Conservation (phyloP, 1,140 invertebrate genomes). For the Drosophila guanche region DNA sequence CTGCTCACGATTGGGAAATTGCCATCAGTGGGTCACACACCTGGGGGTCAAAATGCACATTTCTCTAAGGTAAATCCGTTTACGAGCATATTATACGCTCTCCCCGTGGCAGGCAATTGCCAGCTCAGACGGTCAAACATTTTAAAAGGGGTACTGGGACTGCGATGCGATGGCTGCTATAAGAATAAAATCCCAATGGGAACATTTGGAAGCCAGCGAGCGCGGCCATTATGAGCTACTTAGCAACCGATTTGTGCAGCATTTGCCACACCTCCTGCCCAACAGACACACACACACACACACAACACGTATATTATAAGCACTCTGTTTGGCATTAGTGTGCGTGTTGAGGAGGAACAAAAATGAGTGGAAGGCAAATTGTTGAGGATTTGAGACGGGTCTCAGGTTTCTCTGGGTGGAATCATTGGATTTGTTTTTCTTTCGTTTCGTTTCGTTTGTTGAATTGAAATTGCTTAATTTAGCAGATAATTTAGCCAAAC, state of each 20-base stretch:
- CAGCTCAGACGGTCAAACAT: conserved; percentile 12
- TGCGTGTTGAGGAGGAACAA: not conserved
- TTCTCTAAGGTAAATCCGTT: no score
- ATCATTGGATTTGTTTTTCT: conserved; percentile 23
- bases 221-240: conserved; percentile 56
- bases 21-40: no score
- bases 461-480: conserved; percentile 66
- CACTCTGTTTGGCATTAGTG: conserved; percentile 22
- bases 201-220: conserved; percentile 34
- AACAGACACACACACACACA: not conserved
- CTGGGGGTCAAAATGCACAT: no score
- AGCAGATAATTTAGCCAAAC: conserved; percentile 58
- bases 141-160: conserved; percentile 8
- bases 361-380: conserved; percentile 25
- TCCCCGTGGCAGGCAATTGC: conserved; percentile 4
- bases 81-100: not conserved
- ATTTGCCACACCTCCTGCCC: conserved; percentile 37
- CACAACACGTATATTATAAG: not conserved
- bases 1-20: no score
- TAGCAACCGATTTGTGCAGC: conserved; percentile 57
- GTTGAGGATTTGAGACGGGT: conserved; percentile 39
- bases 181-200: conserved; percentile 30
- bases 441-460: conserved; percentile 32
- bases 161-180: not conserved
- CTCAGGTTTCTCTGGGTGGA: conserved; percentile 27